A percentile compares a stretch with the other conserved stretches of the same genome.
These are phyloP conservation scores for Pangasius sanitwongsei DNA, from an alignment of 2,797 vertebrate species.

Conservation along the genomic window DNA sequence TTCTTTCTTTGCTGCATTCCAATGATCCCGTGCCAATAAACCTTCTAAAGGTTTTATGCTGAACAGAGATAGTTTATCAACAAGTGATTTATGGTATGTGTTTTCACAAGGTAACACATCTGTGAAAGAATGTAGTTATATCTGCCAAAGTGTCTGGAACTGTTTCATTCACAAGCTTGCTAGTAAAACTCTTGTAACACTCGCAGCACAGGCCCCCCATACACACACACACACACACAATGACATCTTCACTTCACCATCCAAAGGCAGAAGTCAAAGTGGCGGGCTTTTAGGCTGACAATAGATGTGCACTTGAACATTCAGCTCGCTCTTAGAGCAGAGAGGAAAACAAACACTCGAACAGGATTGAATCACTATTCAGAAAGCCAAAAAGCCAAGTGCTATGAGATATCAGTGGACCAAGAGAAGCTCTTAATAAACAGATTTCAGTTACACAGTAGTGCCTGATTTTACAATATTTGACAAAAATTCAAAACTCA, in stretches of 20 bases:
- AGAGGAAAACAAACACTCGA: slow-evolving; percentile 62
- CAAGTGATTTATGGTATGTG: slow-evolving; percentile 41
- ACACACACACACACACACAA: slow-evolving; percentile 56
- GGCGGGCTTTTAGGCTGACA: slow-evolving; percentile 53
- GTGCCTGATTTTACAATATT: background rate
- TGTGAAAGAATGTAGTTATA: slow-evolving; percentile 54
- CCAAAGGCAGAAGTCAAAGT: slow-evolving; percentile 57
- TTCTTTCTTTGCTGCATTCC: slow-evolving; percentile 11
- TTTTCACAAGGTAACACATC: slow-evolving; percentile 63
- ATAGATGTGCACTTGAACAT: slow-evolving; percentile 56
- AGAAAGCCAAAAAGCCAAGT: slow-evolving; percentile 36
- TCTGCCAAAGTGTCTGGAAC: slow-evolving; percentile 69
- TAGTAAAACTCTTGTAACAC: slow-evolving; percentile 71
- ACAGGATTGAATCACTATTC: slow-evolving; percentile 46
- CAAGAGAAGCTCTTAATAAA: slow-evolving; percentile 34
- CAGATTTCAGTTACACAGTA: background rate
- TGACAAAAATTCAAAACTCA: background rate
- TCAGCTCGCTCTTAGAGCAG: slow-evolving; percentile 56
- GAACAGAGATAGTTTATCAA: slow-evolving; percentile 37
- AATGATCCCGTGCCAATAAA: slow-evolving; percentile 10
- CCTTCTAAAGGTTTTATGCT: slow-evolving; percentile 7
- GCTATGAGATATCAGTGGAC: background rate
- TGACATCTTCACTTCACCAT: slow-evolving; percentile 70
- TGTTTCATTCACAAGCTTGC: slow-evolving; percentile 70
- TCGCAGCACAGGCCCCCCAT: slow-evolving; percentile 56